Base-by-base conservation (phyloP, 2,113 vertebrate genomes). In the Carassius carassius region DNA sequence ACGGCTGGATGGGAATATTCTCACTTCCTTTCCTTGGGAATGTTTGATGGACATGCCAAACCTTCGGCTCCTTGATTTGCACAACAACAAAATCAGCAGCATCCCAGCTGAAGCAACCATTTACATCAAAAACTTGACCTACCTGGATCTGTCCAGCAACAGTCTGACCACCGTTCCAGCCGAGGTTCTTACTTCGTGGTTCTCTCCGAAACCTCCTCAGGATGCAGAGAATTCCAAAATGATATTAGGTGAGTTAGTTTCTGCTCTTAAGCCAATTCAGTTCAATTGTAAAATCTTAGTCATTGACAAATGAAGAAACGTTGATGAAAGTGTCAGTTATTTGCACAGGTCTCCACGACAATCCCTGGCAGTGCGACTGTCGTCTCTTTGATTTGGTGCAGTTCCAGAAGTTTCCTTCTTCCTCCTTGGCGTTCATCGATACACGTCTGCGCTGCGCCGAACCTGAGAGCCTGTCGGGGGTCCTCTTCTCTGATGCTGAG, bases 291-390 rank as follows among this genome's bases (percentile, higher is more conserved):
- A 14, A 21, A 9, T 69, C 16, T 10, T 19, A 69, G 65, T 70
- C 67, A 37, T 9, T 70, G 19, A 47, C 11, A 3, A 44, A 44
- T 9, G 44, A 47, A 47, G 44, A 47, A 47, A 44, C 8, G 5
- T 44, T 44, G 41, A n/a, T 0, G 11, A 3, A 54, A 25, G 74
- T 17, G 5, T 16, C 4, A 83, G 5, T 62, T 92, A 90, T 83
- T 47, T 47, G 44, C 0, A 3, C 44, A 99, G 98, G 98, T 80
- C 96, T 99, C 25, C 98, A 99, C 87, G 97, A 99, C 92, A 99
- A 99, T 87, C 96, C 97, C 0, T 99, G 98, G 98, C 84, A 93
- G 8, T 99, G 98, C 23, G 98, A 99, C 93, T 99, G 98, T 92
- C 95, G 95, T 13, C 93, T 99, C 17, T 96, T 97, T 0, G 97